phyloP scores from a whole-genome alignment of 1,140 invertebrate species.

The Halyomorpha halys region DNA sequence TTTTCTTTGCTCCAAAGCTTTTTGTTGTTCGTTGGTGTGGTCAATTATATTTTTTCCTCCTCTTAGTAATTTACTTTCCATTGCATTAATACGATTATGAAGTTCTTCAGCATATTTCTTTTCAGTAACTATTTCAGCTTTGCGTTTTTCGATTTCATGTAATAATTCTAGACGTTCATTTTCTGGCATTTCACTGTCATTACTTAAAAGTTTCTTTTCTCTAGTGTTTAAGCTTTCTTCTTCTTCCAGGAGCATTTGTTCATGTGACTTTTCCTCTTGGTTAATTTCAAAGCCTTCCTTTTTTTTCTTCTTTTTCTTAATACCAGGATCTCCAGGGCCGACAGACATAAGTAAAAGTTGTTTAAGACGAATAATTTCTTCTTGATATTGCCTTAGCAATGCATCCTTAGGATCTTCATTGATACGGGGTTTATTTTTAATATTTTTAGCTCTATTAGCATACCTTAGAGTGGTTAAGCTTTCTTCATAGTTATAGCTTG shows the following conservation, averaged over 20 bases:
- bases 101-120: slow-evolving; percentile 30
- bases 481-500: slow-evolving; percentile 91
- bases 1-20: slow-evolving; percentile 65
- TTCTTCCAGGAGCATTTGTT: slow-evolving; percentile 24
- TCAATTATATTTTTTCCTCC: slow-evolving; percentile 81
- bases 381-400: slow-evolving; percentile 75
- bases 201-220: slow-evolving; percentile 22
- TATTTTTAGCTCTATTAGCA: slow-evolving; percentile 86
- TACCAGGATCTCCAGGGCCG: slow-evolving; percentile 13
- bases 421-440: slow-evolving; percentile 90
- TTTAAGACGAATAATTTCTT: slow-evolving; percentile 64
- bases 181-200: slow-evolving; percentile 23
- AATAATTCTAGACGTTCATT: slow-evolving; percentile 48
- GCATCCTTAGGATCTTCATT: slow-evolving; percentile 95
- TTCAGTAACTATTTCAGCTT: slow-evolving; percentile 39
- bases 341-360: slow-evolving; percentile 20
- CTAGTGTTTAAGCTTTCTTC: slow-evolving; percentile 21
- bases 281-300: slow-evolving; percentile 10
- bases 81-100: slow-evolving; percentile 44
- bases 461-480: slow-evolving; percentile 86
- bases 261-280: slow-evolving; percentile 17
- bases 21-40: slow-evolving; percentile 80
- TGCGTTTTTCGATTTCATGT: slow-evolving; percentile 46
- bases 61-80: slow-evolving; percentile 79
- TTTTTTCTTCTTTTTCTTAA: slow-evolving; percentile 25